A percentile compares a stretch with the other conserved stretches of the same genome.
These are phyloP conservation scores for Conchocele bisecta DNA, from an alignment of 2,888 invertebrate genomes.

Conservation along the genomic window DNA sequence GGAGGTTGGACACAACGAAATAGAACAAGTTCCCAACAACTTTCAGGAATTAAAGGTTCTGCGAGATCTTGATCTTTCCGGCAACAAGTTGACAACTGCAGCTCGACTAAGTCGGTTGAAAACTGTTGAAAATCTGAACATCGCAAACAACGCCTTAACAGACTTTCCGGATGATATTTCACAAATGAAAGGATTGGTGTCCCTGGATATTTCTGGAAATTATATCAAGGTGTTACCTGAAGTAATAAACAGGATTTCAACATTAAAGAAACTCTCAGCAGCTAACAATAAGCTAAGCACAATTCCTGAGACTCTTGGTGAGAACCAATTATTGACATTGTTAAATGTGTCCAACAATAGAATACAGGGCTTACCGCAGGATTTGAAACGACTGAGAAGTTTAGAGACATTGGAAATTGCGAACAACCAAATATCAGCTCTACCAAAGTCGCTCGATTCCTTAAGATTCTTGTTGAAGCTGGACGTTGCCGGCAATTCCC, in stretches of 20 bases:
- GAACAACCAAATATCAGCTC: constrained; percentile 69
- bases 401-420: constrained; percentile 65
- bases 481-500: constrained; percentile 72
- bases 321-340: constrained; percentile 72
- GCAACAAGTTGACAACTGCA: constrained; percentile 65
- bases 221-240: constrained; percentile 68
- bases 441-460: constrained; percentile 75
- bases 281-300: constrained; percentile 73
- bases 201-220: constrained; percentile 76
- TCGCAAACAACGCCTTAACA: constrained; percentile 70
- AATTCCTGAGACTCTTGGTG: constrained; percentile 76
- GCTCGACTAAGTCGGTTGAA: constrained; percentile 69
- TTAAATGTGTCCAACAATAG: constrained; percentile 71
- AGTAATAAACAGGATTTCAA: constrained; percentile 63
- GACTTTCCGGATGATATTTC: constrained; percentile 73
- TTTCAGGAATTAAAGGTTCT: constrained; percentile 75
- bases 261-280: constrained; percentile 67
- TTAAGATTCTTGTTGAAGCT: constrained; percentile 71
- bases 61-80: constrained; percentile 71
- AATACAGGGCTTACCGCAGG: constrained; percentile 68
- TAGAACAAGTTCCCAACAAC: constrained; percentile 73
- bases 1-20: constrained; percentile 71
- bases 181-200: constrained; percentile 68
- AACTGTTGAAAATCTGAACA: constrained; percentile 64
- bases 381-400: constrained; percentile 67